A percentile compares a stretch with the other conserved stretches of the same genome.
Evolutionary conservation across 2,888 invertebrate species (phyloP).

Genomic region (Diarsia rubi): DNA sequence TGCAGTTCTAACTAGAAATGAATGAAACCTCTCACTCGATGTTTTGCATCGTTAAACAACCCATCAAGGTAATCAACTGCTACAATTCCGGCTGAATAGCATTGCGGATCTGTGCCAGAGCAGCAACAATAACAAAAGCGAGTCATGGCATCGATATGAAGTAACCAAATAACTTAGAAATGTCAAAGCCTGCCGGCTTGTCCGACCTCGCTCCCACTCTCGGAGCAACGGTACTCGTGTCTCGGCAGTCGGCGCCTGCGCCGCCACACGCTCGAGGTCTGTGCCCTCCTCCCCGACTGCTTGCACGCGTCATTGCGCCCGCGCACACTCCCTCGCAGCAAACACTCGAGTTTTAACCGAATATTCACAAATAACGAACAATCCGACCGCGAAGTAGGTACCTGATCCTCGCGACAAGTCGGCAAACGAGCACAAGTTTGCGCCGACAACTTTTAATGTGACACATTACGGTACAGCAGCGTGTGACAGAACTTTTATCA

Average conservation of each 20-base stretch:
- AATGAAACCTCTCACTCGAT: conserved; percentile 57
- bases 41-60: conserved; percentile 42
- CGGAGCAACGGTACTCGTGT: conserved; percentile 85
- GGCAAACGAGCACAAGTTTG: conserved; percentile 53
- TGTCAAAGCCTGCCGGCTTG: conserved; percentile 82
- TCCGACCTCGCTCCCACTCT: conserved; percentile 86
- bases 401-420: conserved; percentile 50
- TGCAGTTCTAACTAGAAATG: conserved; percentile 30
- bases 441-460: conserved; percentile 69
- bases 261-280: conserved; percentile 83
- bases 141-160: conserved; percentile 79
- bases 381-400: conserved; percentile 52
- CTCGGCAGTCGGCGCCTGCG: conserved; percentile 80
- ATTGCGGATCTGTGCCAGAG: conserved; percentile 47
- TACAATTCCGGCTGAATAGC: conserved; percentile 53
- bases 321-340: conserved; percentile 63
- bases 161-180: conserved; percentile 86
- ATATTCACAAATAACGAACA: conserved; percentile 62
- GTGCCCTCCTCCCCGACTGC: conserved; percentile 81
- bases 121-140: conserved; percentile 75
- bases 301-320: conserved; percentile 78
- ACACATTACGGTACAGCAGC: conserved; percentile 71
- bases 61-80: conserved; percentile 59
- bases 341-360: conserved; percentile 53
- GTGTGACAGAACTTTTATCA: conserved; percentile 75